phyloP scores from a whole-genome alignment of 2,113 vertebrate genomes.

The Nothobranchius furzeri region DNA sequence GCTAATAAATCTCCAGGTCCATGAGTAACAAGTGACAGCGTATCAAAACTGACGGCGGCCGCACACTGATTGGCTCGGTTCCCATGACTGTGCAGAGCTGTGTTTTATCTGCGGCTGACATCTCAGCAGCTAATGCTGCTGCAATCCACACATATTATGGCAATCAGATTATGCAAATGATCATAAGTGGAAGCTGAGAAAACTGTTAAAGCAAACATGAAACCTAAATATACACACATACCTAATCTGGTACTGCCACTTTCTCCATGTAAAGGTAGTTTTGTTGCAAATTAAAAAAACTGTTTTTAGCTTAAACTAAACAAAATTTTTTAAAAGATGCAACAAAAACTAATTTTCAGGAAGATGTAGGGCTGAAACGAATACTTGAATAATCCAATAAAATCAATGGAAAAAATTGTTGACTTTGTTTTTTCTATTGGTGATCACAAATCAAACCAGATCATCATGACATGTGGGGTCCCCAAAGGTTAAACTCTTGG shows the following conservation, averaged over 20 bases:
- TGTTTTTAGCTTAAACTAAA: too few species aligned
- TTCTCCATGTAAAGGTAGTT: too few species aligned
- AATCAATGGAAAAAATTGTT: too few species aligned
- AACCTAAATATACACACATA: not conserved
- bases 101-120: not conserved
- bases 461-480: too few species aligned
- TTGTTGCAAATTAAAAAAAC: too few species aligned
- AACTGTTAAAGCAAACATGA: not conserved
- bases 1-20: not conserved
- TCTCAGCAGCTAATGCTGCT: not conserved
- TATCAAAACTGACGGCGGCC: not conserved
- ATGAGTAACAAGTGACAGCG: not conserved
- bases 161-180: not conserved
- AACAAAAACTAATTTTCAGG: slow-evolving; percentile 34
- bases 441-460: too few species aligned
- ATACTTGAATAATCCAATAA: too few species aligned
- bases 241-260: not conserved
- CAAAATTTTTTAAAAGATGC: too few species aligned
- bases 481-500: too few species aligned
- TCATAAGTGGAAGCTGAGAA: not conserved
- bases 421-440: too few species aligned
- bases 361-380: not conserved
- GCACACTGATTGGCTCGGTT: not conserved
- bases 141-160: not conserved
- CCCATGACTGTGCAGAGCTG: not conserved